phyloP scores from a whole-genome alignment of 2,888 invertebrate genomes.

The Yponomeuta cagnagella region DNA sequence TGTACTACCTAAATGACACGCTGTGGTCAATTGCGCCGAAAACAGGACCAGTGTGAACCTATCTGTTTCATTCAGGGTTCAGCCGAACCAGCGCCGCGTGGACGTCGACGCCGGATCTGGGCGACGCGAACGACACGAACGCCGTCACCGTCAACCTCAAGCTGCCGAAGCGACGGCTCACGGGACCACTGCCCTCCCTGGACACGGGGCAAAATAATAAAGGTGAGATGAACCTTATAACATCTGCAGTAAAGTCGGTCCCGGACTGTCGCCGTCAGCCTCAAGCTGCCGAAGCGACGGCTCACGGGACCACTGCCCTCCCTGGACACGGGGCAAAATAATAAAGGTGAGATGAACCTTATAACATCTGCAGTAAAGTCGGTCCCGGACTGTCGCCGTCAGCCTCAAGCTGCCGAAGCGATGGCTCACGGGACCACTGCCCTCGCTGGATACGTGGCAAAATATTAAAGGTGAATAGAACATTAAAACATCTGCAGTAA shows the following conservation, averaged over 20 bases:
- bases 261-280: conserved; percentile 70
- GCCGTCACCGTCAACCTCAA: conserved; percentile 82
- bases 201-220: conserved; percentile 66
- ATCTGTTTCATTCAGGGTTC: conserved; percentile 41
- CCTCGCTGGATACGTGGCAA: conserved; percentile 73
- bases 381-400: conserved; percentile 75
- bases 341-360: conserved; percentile 27
- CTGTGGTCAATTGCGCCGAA: no score
- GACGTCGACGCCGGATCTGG: conserved; percentile 90
- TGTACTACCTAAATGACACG: no score
- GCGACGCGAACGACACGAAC: conserved; percentile 75
- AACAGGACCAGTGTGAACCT: no score
- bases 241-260: conserved; percentile 25
- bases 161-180: conserved; percentile 79
- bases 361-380: conserved; percentile 25
- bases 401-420: conserved; percentile 81
- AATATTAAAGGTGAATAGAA: conserved; percentile 32
- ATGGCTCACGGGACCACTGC: conserved; percentile 75
- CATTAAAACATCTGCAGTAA: conserved; percentile 25
- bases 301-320: conserved; percentile 74
- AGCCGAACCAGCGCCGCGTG: conserved; percentile 77
- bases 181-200: conserved; percentile 72
- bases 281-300: conserved; percentile 80
- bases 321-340: conserved; percentile 71
- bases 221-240: conserved; percentile 25